Evolutionary conservation across 1,140 invertebrate species (phyloP), one percentile per base, ranked within the genome.

Genomic region (Drosophila erecta): DNA sequence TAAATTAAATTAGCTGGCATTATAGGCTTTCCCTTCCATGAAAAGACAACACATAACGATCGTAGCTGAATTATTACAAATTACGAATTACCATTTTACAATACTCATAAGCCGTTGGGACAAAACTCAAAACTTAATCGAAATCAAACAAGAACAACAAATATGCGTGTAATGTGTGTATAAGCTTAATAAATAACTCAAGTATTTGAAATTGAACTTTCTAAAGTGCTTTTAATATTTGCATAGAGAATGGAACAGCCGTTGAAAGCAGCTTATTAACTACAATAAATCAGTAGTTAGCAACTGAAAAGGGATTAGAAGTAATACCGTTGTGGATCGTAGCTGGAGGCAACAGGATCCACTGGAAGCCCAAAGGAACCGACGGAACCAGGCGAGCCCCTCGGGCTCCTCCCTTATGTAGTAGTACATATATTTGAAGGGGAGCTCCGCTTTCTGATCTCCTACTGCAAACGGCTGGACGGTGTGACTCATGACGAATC

Each of bases 141-240:
- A 47, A 24, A 24, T 24, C 2, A 41, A 79, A 8, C 22, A 59
- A 10, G 40, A 41, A 6, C 24, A 61, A 61, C 24, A 57, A 22
- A 56, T 76, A 41, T 84, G 75, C 76, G 77, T 76, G 72, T 60
- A 76, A 46, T 77, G 61, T 77, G 67, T 78, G 79, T 77, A 72
- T 54, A 81, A 76, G 56, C 79, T 74, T 61, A 83, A 81, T 73
- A 81, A 81, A 76, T 46, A 69, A 78, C 62, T 70, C 35, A 70
- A 70, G 14, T 57, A 70, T 49, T 70, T 69, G 41, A 67, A 67
- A 62, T 22, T n/a, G 2, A 22, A 30, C 0, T 2, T 20, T 33
- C 15, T 30, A 11, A 30, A 8, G 33, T 20, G 8, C 2, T 20
- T 24, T 49, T 22, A 4, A 22, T 5, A 35, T 17, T 24, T 41